Evolutionary conservation across 2,797 vertebrate genomes (phyloP).

Genomic region (Steatocranus sp.): DNA sequence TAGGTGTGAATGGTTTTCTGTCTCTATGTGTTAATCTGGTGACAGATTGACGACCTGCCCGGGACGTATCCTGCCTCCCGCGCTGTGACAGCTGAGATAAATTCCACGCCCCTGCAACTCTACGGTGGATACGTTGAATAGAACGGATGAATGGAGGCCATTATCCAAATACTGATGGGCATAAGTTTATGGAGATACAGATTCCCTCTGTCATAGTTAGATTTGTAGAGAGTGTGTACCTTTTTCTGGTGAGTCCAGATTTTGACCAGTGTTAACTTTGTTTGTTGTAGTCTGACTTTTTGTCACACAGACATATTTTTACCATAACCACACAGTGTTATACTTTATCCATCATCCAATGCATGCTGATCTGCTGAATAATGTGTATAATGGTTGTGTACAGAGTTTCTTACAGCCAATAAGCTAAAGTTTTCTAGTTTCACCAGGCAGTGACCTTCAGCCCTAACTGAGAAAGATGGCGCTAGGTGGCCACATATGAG

Average conservation of each 20-base stretch:
- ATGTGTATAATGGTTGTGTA: neutral
- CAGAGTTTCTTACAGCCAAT: neutral
- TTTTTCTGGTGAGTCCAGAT: neutral
- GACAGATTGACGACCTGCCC: neutral
- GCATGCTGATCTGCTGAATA: neutral
- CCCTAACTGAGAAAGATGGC: neutral
- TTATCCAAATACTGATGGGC: neutral
- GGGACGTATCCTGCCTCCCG: neutral
- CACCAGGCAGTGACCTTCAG: neutral
- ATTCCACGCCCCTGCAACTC: neutral
- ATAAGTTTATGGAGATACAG: neutral
- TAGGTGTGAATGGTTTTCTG: neutral
- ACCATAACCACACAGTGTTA: neutral
- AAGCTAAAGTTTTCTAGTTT: neutral
- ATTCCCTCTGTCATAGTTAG: neutral
- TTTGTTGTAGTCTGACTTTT: neutral
- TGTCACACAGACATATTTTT: neutral
- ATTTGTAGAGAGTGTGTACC: neutral
- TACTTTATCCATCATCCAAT: neutral
- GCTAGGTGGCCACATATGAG: neutral
- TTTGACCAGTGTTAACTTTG: neutral
- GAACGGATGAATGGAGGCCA: neutral
- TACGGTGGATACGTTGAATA: neutral
- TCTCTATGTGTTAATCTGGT: neutral
- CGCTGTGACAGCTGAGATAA: neutral